Percentiles rank a stretch among this genome's conserved stretches.
Evolutionary conservation across 2,888 invertebrate genomes (phyloP).

Genomic region (Drosophila paranaensis): DNA sequence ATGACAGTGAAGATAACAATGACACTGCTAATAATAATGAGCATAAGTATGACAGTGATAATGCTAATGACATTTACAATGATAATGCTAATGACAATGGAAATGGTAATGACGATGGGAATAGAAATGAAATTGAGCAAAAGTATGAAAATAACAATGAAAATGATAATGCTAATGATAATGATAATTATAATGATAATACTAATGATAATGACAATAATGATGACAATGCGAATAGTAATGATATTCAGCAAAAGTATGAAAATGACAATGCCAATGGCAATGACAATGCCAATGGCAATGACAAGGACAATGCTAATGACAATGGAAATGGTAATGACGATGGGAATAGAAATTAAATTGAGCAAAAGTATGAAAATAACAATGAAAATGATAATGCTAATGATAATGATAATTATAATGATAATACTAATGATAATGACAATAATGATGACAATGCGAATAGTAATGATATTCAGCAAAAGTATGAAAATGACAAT

Average conservation of each 20-base stretch:
- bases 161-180: neutral
- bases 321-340: no score
- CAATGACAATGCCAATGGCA: no score
- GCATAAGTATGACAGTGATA: neutral
- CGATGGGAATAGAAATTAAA: no score
- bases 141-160: neutral
- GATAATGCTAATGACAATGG: neutral
- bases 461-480: neutral
- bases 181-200: neutral
- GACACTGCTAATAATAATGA: neutral
- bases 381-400: no score
- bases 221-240: neutral
- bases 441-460: neutral
- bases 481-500: neutral
- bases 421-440: neutral
- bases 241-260: no score
- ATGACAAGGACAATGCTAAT: no score
- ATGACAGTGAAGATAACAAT: neutral
- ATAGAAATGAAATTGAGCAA: neutral
- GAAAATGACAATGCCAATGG: no score
- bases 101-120: neutral
- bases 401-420: neutral
- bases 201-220: neutral
- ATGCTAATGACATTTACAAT: neutral
- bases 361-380: no score